A percentile compares a stretch with the other conserved stretches of the same genome.
Evolutionary conservation across 2,888 invertebrate species (phyloP).

Genomic region (Bhutanitis thaidina): DNA sequence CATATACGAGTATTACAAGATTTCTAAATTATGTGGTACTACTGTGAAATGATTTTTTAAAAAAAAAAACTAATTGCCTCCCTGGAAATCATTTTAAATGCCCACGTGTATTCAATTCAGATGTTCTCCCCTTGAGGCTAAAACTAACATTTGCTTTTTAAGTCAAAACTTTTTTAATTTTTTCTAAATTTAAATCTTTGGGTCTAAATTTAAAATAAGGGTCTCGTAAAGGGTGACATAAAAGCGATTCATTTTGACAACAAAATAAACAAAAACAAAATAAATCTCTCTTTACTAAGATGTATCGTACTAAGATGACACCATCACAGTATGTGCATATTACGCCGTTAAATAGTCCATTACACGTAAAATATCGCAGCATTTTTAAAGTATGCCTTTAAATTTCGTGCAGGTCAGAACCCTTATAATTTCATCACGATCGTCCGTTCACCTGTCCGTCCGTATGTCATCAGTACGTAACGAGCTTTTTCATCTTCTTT

Average conservation of each 20-base stretch:
- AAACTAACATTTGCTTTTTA: constrained; percentile 49
- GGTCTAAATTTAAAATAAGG: constrained; percentile 33
- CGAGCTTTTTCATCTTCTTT: neutral
- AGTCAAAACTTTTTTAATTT: constrained; percentile 39
- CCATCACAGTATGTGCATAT: too few relatives aligned
- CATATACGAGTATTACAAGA: too few relatives aligned
- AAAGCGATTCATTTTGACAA: constrained; percentile 24
- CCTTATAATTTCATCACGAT: constrained; percentile 5
- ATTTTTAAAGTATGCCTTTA: neutral
- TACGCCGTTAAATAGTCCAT: neutral
- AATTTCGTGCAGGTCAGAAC: neutral
- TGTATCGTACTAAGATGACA: too few relatives aligned
- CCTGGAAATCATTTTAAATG: too few relatives aligned
- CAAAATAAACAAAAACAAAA: too few relatives aligned
- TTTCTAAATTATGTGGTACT: too few relatives aligned
- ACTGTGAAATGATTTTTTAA: too few relatives aligned
- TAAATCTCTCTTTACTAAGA: too few relatives aligned
- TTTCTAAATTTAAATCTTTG: constrained; percentile 31
- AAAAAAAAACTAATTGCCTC: too few relatives aligned
- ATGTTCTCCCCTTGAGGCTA: constrained; percentile 42
- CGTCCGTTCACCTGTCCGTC: constrained; percentile 1
- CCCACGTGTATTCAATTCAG: constrained; percentile 30
- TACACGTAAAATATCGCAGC: too few relatives aligned
- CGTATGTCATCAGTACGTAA: constrained; percentile 3
- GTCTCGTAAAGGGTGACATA: constrained; percentile 23